phyloP scores from a whole-genome alignment of 1,140 invertebrate genomes.

The Goniozus legneri region DNA sequence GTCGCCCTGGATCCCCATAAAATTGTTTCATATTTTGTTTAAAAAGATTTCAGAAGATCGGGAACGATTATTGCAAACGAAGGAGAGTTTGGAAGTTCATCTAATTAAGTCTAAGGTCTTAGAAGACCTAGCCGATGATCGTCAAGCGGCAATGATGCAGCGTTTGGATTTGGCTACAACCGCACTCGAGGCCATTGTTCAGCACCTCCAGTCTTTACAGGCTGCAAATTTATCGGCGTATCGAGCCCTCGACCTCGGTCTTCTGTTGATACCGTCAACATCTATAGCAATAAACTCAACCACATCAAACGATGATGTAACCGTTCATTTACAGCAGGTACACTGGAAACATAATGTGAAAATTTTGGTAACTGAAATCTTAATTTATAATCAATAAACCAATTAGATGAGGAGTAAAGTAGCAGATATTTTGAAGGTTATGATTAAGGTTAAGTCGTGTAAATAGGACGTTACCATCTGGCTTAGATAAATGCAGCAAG shows the following conservation, averaged over 20 bases:
- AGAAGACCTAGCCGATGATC: constrained; percentile 19
- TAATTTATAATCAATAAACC: too few relatives aligned
- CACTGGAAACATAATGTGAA: not conserved
- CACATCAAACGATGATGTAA: not conserved
- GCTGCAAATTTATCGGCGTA: constrained; percentile 15
- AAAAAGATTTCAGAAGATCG: too few relatives aligned
- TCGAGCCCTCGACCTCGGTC: constrained; percentile 16
- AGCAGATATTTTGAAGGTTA: too few relatives aligned
- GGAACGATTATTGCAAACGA: constrained; percentile 4
- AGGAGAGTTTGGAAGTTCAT: constrained; percentile 17
- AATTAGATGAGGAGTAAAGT: too few relatives aligned
- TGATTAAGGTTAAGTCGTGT: too few relatives aligned
- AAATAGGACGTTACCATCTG: too few relatives aligned
- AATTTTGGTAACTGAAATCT: not conserved
- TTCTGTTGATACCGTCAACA: constrained; percentile 11
- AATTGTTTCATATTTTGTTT: too few relatives aligned
- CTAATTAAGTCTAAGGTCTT: constrained; percentile 22
- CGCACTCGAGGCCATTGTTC: constrained; percentile 18
- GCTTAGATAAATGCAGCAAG: too few relatives aligned
- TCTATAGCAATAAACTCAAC: constrained; percentile 2
- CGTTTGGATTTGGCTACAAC: constrained; percentile 16
- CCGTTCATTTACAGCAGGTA: constrained; percentile 14
- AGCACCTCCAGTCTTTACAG: constrained; percentile 21
- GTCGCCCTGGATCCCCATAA: too few relatives aligned
- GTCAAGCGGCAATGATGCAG: constrained; percentile 15